Evolutionary conservation across 2,113 vertebrate species (phyloP), one percentile per base, ranked within the genome.

Genomic region (Lasiurus cinereus): DNA sequence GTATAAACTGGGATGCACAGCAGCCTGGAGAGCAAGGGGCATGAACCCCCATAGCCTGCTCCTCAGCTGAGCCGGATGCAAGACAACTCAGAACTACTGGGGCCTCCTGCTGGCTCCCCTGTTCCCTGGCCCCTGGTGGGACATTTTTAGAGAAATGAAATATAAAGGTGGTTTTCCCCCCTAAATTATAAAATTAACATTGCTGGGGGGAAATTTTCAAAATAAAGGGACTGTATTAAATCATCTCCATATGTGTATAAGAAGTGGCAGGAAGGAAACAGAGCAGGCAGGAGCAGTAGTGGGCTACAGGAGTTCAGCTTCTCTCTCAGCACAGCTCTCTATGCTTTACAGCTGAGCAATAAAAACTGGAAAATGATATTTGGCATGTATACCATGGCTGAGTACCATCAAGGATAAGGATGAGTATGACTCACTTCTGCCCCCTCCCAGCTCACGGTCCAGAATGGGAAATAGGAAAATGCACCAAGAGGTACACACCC

Each of bases 281-380:
- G 15, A 27, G 15, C n/a, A 4, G 82, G 4, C 5, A 66, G 36
- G 2, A 12, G 10, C 1, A 14, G n/a, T 2, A 3, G 5, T 6
- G 24, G 29, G 11, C 48, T 1, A 0, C 16, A 9, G 82, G 74
- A 13, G 43, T 10, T n/a, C 50, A 8, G 2, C 5, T 29, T 36
- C 6, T 21, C 6, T 16, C 21, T 33, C 18, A 24, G 6, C 48
- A 0, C 3, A 0, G n/a, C 0, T 59, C 52, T 36, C 0, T 18
- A 0, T 4, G 1, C 6, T 36, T 19, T 2, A 0, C 24, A 24
- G 52, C 85, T 43, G 92, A 66, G 79, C 46, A 1, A 0, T 1
- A 0, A 15, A 9, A n/a, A 1, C 1, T 15, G 29, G 56, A 12
- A 15, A 18, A 7, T 0, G 3, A 6, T 0, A 52, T 22, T 6